phyloP scores from a whole-genome alignment of 2,888 invertebrate species.

The Conops quadrifasciatus region DNA sequence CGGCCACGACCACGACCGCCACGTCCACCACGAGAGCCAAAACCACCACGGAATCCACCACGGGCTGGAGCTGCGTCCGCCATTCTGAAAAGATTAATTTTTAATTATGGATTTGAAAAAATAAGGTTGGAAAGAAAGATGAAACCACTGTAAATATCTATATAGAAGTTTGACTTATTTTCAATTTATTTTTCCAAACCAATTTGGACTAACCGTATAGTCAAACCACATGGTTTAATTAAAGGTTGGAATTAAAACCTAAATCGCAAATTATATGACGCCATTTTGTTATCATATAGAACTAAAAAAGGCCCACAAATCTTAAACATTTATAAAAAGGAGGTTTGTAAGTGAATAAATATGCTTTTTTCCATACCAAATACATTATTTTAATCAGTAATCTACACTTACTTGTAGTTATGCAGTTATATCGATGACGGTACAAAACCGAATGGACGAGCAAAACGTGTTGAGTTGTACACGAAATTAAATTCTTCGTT shows the following conservation, averaged over 20 bases:
- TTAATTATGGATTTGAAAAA: neutral
- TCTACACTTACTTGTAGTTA: conserved; percentile 59
- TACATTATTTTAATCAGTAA: neutral
- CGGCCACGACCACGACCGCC: conserved; percentile 79
- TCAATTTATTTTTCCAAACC: no score
- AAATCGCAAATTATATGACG: no score
- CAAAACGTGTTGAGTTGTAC: conserved; percentile 5
- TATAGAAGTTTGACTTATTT: no score
- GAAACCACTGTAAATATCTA: conserved; percentile 22
- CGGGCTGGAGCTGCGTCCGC: conserved; percentile 99
- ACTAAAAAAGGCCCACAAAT: no score
- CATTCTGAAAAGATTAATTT: conserved; percentile 72
- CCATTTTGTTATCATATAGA: no score
- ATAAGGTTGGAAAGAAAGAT: conserved; percentile 34
- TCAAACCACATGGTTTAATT: no score
- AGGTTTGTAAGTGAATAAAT: no score
- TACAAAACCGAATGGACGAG: conserved; percentile 65
- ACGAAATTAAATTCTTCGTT: neutral
- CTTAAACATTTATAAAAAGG: no score
- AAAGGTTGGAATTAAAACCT: no score
- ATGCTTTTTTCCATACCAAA: neutral
- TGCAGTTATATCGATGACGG: conserved; percentile 60
- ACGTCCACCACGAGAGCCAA: conserved; percentile 80
- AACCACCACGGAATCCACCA: conserved; percentile 90
- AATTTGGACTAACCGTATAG: no score